Conservation (phyloP, 2,797 vertebrate genomes). For the Pachyuromys duprasi region DNA sequence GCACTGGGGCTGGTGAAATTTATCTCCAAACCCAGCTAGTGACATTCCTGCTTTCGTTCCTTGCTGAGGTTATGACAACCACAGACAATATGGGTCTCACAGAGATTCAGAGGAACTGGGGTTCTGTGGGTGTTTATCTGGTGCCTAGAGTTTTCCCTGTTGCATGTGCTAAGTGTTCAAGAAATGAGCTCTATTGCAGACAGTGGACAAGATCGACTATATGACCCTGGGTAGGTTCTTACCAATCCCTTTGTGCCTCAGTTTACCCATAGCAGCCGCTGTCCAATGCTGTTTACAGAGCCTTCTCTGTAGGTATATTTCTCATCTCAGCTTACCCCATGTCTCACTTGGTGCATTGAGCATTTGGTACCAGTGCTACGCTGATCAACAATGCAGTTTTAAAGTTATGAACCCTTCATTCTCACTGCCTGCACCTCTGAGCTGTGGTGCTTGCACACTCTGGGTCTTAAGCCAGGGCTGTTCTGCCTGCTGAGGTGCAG, state of each 20-base stretch:
- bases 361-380: fast-evolving
- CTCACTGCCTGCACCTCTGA: fast-evolving
- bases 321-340: background rate
- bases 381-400: background rate
- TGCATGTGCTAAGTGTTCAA: fast-evolving
- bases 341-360: background rate
- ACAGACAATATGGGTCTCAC: background rate
- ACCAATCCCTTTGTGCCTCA: background rate
- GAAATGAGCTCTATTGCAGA: background rate
- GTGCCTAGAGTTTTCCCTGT: background rate
- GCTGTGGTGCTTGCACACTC: too few species aligned
- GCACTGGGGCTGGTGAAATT: background rate
- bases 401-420: background rate
- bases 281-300: too few species aligned
- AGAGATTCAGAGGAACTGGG: background rate
- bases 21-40: fast-evolving
- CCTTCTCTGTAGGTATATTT: background rate
- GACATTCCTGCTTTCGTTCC: background rate
- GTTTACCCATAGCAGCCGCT: background rate
- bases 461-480: background rate
- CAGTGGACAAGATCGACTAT: fast-evolving
- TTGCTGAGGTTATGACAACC: conserved; percentile 42
- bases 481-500: background rate
- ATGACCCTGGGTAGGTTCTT: background rate
- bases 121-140: background rate